Evolutionary conservation across 2,888 invertebrate species (phyloP), one percentile per base, ranked within the genome.

Genomic region (Lasioglossum malachurum): DNA sequence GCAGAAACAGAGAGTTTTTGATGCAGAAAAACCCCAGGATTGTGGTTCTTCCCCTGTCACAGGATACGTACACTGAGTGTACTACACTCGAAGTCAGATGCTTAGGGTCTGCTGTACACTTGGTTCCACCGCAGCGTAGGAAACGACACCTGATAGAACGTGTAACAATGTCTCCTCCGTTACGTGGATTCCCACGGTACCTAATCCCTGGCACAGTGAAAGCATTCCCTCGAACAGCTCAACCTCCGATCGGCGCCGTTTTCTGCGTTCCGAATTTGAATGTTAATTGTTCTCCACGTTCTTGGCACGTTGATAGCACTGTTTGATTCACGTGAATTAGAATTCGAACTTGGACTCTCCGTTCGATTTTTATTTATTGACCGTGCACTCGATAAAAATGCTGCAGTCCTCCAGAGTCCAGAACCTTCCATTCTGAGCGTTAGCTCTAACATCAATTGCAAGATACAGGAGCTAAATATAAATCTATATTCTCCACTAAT

Each of bases 141-240:
- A 75, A 78, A 73, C 44, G 78, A 75, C 82, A 77, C 64, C 79
- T 75, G 88, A 88, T 84, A 78, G 60, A 75, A 53, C 67, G 79
- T 53, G 80, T 57, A 79, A 87, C 84, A 88, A 87, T 88, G 60
- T 77, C 83, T 80, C 81, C 82, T 81, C 81, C 81, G 75, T 83
- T 86, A 80, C 80, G 80, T 78, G 77, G 31, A 83, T 90, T 89
- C 90, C 82, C 88, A 90, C 77, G 83, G 76, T 82, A 60, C 72
- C 84, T 80, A 81, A 86, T 90, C 81, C 49, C 75, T 64, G 44
- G 53, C 69, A 84, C 64, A 82, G 90, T 86, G 90, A 90, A 90
- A 90, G 90, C 88, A 83, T 78, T 84, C 84, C 60, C 78, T 75
- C 35, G 78, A 49, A 75, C 64, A 60, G 38, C 67, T 75, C 78